Evolutionary conservation across 1,140 invertebrate species (phyloP), one percentile per base, ranked within the genome.

Genomic region (Drosophila tani): DNA sequence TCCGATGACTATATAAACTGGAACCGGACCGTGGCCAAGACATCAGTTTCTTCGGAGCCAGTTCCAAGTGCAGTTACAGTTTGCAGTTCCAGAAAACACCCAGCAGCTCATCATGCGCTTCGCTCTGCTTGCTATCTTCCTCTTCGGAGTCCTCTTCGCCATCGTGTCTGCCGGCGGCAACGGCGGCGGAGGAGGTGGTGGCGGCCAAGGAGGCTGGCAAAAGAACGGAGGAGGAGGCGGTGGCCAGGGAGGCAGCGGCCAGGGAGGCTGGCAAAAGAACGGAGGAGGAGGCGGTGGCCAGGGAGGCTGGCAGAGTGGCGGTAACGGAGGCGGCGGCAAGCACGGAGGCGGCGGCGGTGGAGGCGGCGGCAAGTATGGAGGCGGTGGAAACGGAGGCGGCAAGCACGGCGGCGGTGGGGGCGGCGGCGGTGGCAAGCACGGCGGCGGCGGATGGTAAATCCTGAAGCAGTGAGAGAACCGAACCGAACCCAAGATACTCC

Each of bases 11-110:
- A 70, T 70, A 70, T 70, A 70, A 70, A 17, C 49, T 19, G 40
- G 6, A 51, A 21, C 53, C 12, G 2, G 24, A 21, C 7, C n/a
- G n/a, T 24, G 32, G 3, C 38, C 29, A 69, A 35, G 29, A 8
- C 67, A 70, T 70, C 64, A 70, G 67, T 68, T 67, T 55, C 63
- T 70, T 66, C 19, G 38, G 19, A 69, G 63, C 29, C 21, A 53
- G 35, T 67, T 43, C 46, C 38, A 24, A 38, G 12, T 50, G 64
- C 49, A 65, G 47, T 41, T 46, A 53, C 60, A 63, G 60, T 53
- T 49, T 45, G 32, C 45, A 68, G 40, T 19, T 29, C 14, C 49
- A 41, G 12, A 29, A 14, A 17, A 47, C 38, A 38, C 32, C 6
- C 15, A 57, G 35, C 19, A 55, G 17, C 17, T 15, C 67, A 70